Base-by-base conservation (phyloP, 1,140 invertebrate genomes). In the Trichonephila clavata region DNA sequence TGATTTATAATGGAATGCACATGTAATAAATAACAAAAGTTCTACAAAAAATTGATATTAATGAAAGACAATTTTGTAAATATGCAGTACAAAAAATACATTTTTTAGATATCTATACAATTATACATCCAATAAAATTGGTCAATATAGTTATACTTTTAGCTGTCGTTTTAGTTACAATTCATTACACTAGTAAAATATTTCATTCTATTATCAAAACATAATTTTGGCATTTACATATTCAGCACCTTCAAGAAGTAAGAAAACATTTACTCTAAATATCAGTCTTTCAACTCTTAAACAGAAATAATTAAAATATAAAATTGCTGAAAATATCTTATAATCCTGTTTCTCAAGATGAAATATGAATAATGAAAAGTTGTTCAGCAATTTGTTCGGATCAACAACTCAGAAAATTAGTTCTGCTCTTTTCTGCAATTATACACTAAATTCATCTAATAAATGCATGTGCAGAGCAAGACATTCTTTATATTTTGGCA, bases 11-110 rank as follows among this genome's bases (percentile, higher is more conserved):
- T 39, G 71, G 71, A 77, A 77, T 77, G 71, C 71, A 20, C 32
- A 77, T 18, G 39, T 16, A 32, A 77, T 7, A 39, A 68, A 68
- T 6, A 68, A 24, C 8, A 68, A 68, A n/a, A 68, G 13, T 16
- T 39, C 6, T 39, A 32, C 16, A 18, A 77, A 18, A 77, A 77
- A 39, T 39, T 50, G 0, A 50, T 50, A 50, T 50, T 50, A 50
- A 77, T 77, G 71, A 77, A 77, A 77, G 71, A 77, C 71, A 77
- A 14, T 68, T 68, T 24, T 68, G 10, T 24, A 24, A 68, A 68
- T 68, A 24, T 24, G 21, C 8, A 68, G 18, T 21, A 63, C 24
- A 32, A 39, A 32, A 77, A 32, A 77, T 32, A 39, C 27, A 63
- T 20, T 20, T 63, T 39, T 20, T 21, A 63, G 16, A 20, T 63